Evolutionary conservation across 2,888 invertebrate species (phyloP), one percentile per base, ranked within the genome.

Genomic region (Tricholauxania praeusta): DNA sequence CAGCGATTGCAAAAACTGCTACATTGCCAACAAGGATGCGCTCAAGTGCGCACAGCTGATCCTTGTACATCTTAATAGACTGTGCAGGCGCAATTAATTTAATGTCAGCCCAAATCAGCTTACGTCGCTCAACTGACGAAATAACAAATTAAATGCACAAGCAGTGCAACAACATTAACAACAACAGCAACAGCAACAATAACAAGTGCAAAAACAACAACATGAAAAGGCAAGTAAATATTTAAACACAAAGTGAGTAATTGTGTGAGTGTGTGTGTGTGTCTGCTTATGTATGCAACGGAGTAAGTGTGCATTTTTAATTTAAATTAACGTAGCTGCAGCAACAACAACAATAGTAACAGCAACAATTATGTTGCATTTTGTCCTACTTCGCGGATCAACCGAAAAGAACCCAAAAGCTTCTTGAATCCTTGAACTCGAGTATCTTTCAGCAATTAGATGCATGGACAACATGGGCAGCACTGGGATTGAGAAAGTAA

Each of bases 401-500:
- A 48, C 49, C 39, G 53, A 22, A n/a, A 19, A 53, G 65, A 65
- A 59, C 51, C 59, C 59, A 19, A 53, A 15, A 47, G 52, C 22
- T 15, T 28, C 10, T 32, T 62, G 62, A 72, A 67, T 72, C 67
- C 67, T 67, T 60, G 62, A 66, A 32, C 62, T 47, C 19, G 28
- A 60, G 51, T 48, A 67, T 60, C 60, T 60, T 28, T 48, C 15
- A 47, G 72, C 57, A 72, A 72, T 72, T 72, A 72, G 62, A 66
- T 72, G 72, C 72, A 72, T 62, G 47, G 62, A 80, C 78, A 78
- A 78, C 79, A 80, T 82, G 78, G 78, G 79, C 79, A 78, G 81
- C 81, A 79, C 79, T 77, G 82, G 78, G 77, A 82, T 80, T 77
- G 82, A 78, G 76, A 80, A 77, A 81, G 81, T 82, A 80, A 82